Conservation (phyloP, 2,113 vertebrate species). For the Typhlomys cinereus region DNA sequence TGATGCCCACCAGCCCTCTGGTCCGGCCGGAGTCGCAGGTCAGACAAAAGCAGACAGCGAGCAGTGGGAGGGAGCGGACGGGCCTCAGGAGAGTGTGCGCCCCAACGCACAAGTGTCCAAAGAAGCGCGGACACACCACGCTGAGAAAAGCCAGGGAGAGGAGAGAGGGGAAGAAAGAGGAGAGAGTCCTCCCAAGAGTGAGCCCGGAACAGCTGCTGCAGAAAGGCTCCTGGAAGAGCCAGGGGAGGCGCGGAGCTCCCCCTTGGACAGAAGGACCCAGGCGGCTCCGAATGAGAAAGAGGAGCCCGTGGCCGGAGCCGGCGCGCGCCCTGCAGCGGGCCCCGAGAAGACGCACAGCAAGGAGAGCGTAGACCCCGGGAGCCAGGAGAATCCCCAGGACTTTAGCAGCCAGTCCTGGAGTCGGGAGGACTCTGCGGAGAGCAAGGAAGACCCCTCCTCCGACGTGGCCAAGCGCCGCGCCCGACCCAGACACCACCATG, state of each 20-base stretch:
- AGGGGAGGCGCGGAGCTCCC: constrained; percentile 40
- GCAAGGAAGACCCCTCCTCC: constrained; percentile 61
- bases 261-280: constrained; percentile 69
- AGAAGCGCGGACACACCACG: constrained; percentile 63
- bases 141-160: constrained; percentile 56
- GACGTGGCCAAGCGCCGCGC: constrained; percentile 74
- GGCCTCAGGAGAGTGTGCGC: neutral
- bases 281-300: constrained; percentile 32
- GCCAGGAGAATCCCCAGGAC: constrained; percentile 66
- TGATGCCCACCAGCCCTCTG: constrained; percentile 74
- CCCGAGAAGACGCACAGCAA: constrained; percentile 75
- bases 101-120: constrained; percentile 35
- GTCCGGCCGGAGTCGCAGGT: constrained; percentile 62
- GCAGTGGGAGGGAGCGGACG: constrained; percentile 76
- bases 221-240: constrained; percentile 48
- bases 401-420: constrained; percentile 60
- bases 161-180: constrained; percentile 16
- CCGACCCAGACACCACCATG: constrained; percentile 59
- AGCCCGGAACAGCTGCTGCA: constrained; percentile 64
- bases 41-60: constrained; percentile 78
- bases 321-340: neutral
- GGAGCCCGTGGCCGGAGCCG: constrained; percentile 20
- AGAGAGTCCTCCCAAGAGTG: constrained; percentile 49
- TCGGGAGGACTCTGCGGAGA: constrained; percentile 79
- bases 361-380: constrained; percentile 66